A percentile compares a stretch with the other conserved stretches of the same genome.
Conservation (phyloP, 2,888 invertebrate species). For the Mesorhabditis belari region DNA sequence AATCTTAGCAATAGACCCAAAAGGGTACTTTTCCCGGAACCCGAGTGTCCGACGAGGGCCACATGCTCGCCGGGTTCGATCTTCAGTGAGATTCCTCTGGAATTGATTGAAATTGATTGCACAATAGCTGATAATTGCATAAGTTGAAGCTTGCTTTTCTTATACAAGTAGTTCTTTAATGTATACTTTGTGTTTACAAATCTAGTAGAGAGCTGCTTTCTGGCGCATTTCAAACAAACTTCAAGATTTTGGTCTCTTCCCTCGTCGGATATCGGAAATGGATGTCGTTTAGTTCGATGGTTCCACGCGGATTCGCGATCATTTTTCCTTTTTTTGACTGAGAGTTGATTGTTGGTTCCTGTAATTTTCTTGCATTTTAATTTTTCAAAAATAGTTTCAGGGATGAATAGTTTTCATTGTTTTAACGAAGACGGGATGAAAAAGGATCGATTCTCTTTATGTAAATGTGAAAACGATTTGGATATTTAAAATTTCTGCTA, state of each 20-base stretch:
- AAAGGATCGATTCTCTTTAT: no score
- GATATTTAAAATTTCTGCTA: no score
- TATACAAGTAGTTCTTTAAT: no score
- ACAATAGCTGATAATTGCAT: no score
- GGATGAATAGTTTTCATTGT: no score
- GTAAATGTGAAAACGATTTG: no score
- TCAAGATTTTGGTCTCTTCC: constrained; percentile 50
- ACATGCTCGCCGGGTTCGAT: constrained; percentile 20
- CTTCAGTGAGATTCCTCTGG: constrained; percentile 13
- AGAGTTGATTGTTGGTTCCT: constrained; percentile 18
- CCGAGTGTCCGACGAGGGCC: constrained; percentile 29
- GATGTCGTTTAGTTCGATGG: constrained; percentile 54
- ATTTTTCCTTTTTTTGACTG: constrained; percentile 50
- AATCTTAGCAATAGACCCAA: constrained; percentile 19
- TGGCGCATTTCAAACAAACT: constrained; percentile 1
- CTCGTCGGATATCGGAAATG: constrained; percentile 55
- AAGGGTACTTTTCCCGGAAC: constrained; percentile 26
- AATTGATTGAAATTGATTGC: constrained; percentile 12
- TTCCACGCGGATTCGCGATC: constrained; percentile 52
- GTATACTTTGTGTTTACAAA: background rate
- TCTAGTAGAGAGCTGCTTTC: background rate
- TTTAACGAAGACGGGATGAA: no score
- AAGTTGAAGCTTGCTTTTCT: no score
- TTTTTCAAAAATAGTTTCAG: no score
- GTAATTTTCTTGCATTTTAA: background rate